phyloP scores from a whole-genome alignment of 2,797 vertebrate species.

The Helostoma temminkii region DNA sequence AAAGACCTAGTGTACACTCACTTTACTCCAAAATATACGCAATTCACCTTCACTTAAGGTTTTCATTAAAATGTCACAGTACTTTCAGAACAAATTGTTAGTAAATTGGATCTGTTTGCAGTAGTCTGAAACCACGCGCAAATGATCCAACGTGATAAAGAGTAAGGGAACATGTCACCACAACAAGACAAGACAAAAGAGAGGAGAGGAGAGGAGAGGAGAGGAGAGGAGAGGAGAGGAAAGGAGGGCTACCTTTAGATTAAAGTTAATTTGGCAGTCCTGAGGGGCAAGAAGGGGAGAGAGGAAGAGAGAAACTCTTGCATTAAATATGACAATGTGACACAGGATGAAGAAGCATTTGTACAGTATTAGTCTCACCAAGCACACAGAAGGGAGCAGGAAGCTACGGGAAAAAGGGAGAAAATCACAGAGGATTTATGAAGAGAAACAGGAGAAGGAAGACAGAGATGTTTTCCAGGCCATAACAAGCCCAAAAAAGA shows the following conservation, averaged over 20 bases:
- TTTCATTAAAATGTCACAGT: background rate
- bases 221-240: constrained; percentile 15
- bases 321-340: constrained; percentile 73
- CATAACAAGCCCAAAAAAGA: constrained; percentile 16
- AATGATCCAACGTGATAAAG: constrained; percentile 37
- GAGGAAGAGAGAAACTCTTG: constrained; percentile 75
- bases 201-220: constrained; percentile 3
- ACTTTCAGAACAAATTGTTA: constrained; percentile 53
- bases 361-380: constrained; percentile 71
- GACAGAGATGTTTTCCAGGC: constrained; percentile 33
- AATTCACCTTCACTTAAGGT: background rate
- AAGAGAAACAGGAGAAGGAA: constrained; percentile 34
- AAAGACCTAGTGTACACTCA: background rate
- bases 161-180: constrained; percentile 43
- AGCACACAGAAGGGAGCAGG: constrained; percentile 66
- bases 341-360: constrained; percentile 65
- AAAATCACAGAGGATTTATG: constrained; percentile 57
- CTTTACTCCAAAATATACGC: background rate
- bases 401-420: constrained; percentile 46
- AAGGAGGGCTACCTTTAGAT: constrained; percentile 78
- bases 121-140: constrained; percentile 53
- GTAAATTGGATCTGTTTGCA: constrained; percentile 67
- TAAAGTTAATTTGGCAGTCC: constrained; percentile 83
- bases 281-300: constrained; percentile 68
- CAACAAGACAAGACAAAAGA: constrained; percentile 41